Evolutionary conservation across 2,113 vertebrate genomes (phyloP), one percentile per base, ranked within the genome.

Genomic region (Crotalus helleri): DNA sequence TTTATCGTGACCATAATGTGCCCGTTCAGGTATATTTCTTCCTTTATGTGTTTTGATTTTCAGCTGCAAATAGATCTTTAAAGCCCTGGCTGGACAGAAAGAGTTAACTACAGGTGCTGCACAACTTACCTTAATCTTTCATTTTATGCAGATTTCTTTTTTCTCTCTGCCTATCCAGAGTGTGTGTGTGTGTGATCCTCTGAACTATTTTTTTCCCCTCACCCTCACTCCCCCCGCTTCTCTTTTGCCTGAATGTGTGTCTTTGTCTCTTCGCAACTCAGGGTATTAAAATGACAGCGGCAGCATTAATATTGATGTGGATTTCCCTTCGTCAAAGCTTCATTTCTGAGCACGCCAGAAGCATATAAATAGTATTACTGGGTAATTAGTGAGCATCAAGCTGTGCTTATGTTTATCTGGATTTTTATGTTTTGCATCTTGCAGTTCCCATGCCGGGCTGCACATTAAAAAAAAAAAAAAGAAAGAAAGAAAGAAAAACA

Each of bases 281-380:
- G 19, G 29, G 0, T 93, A 93, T 90, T 5, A 44, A 95, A 94
- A 96, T 94, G 96, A 96, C 95, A 96, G 90, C 89, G 0, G 12
- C 92, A 88, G 94, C 96, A 97, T 97, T 95, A 97, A 97, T 97
- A 97, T 97, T 97, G 97, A 97, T 97, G 96, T 3, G 0, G 93
- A 94, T 94, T 94, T 95, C 0, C 0, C 95, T 96, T 96, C 93
- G 94, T 87, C 92, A 94, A 94, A 95, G 94, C 94, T 93, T 93
- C 94, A 49, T 95, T 96, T 96, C 94, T 33, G 33, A 95, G 95
- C 0, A 2, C 92, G 96, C 96, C 95, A 0, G 96, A 92, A 96
- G 96, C 97, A 94, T 89, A 96, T 95, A 96, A 96, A 97, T 97
- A 95, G 96, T 85, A 94, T 97, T 96, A 91, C 89, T 0, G 69